Percentiles rank a stretch among this genome's conserved stretches.
Conservation (phyloP, 1,140 invertebrate species). For the Trigoniulus corallinus region DNA sequence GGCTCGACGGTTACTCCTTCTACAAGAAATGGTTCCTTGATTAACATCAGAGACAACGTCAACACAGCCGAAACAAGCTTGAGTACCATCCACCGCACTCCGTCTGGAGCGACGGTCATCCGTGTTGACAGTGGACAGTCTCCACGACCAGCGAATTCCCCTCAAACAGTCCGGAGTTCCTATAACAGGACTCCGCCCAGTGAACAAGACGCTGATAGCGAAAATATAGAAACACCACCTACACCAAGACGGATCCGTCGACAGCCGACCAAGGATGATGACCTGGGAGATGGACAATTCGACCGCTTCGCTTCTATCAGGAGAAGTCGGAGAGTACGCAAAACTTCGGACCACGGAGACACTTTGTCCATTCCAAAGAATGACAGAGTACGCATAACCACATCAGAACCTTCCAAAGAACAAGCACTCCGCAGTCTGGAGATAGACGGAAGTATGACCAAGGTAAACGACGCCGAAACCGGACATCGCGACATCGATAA, state of each 20-base stretch:
- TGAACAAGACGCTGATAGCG: constrained; percentile 58
- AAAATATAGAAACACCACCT: constrained; percentile 78
- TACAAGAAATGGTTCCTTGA: too few relatives aligned
- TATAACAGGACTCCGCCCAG: too few relatives aligned
- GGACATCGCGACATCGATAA: background rate
- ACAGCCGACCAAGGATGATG: constrained; percentile 17
- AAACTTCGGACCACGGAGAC: too few relatives aligned
- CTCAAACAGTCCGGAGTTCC: too few relatives aligned
- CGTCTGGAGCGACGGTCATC: background rate
- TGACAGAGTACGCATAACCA: background rate
- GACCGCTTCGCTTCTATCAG: constrained; percentile 63
- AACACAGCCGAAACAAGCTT: too few relatives aligned
- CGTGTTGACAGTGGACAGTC: too few relatives aligned
- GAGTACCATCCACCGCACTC: too few relatives aligned
- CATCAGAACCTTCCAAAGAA: background rate
- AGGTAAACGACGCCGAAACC: background rate
- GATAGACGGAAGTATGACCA: background rate
- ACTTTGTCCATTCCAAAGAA: too few relatives aligned
- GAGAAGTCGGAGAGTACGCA: constrained; percentile 43
- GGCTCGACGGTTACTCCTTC: too few relatives aligned
- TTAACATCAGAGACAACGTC: too few relatives aligned
- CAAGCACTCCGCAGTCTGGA: background rate
- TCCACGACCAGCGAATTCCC: too few relatives aligned
- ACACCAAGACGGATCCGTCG: constrained; percentile 34
- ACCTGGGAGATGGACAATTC: constrained; percentile 47